A percentile compares a stretch with the other conserved stretches of the same genome.
Evolutionary conservation across 2,888 invertebrate genomes (phyloP).

Genomic region (Uloborus plumipes): DNA sequence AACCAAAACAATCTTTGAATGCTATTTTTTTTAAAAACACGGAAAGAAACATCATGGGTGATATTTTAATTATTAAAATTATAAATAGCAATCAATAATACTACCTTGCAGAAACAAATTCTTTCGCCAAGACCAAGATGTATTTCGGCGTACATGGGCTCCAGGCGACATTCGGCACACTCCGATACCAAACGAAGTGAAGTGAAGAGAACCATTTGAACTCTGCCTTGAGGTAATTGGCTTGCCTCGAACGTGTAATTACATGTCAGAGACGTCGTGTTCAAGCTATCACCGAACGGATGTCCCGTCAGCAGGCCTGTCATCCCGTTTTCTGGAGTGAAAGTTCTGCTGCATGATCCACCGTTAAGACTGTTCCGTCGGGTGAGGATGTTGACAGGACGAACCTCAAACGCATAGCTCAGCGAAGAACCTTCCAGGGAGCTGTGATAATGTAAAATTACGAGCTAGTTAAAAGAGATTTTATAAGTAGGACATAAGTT

Average conservation of each 20-base stretch:
- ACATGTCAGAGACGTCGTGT: slow-evolving; percentile 43
- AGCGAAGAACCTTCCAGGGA: slow-evolving; percentile 92
- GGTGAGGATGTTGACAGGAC: slow-evolving; percentile 48
- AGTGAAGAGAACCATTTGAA: slow-evolving; percentile 40
- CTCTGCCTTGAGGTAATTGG: slow-evolving; percentile 67
- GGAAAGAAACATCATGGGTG: not conserved
- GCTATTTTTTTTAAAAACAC: not conserved
- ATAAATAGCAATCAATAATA: not conserved
- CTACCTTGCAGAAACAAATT: slow-evolving; percentile 59
- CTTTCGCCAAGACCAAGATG: slow-evolving; percentile 24
- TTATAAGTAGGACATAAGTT: too few relatives aligned
- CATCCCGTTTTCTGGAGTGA: slow-evolving; percentile 43
- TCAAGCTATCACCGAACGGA: slow-evolving; percentile 17
- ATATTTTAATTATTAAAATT: not conserved
- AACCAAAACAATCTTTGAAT: not conserved
- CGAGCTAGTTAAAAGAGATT: too few relatives aligned
- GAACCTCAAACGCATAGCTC: slow-evolving; percentile 66
- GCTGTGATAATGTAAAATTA: not conserved
- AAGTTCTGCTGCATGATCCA: slow-evolving; percentile 36
- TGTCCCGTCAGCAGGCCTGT: slow-evolving; percentile 37
- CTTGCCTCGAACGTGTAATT: slow-evolving; percentile 68
- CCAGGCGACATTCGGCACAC: slow-evolving; percentile 51
- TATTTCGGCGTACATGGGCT: slow-evolving; percentile 43
- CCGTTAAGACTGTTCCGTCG: slow-evolving; percentile 34
- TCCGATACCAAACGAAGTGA: slow-evolving; percentile 27